Conservation (phyloP, 2,888 invertebrate genomes). For the Hemicrepidius hirtus region DNA sequence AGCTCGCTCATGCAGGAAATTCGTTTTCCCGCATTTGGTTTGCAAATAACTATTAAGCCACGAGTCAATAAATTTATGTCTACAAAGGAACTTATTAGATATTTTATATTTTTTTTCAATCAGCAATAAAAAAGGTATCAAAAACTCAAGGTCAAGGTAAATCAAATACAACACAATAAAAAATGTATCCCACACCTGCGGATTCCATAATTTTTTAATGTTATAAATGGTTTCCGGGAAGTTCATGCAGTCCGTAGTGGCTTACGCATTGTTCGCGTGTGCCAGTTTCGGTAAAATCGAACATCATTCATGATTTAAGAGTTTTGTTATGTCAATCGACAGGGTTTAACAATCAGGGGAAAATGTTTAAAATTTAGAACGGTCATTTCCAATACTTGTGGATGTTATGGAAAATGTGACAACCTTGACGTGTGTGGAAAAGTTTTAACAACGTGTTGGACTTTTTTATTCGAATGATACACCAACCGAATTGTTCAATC, state of each 20-base stretch:
- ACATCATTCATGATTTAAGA: constrained; percentile 28
- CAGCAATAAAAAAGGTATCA: too few relatives aligned
- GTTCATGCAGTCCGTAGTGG: background rate
- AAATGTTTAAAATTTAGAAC: constrained; percentile 5
- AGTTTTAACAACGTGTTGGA: constrained; percentile 1
- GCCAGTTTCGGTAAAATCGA: constrained; percentile 23
- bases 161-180: background rate
- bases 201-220: constrained; percentile 20
- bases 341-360: constrained; percentile 19
- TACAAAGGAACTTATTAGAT: too few relatives aligned
- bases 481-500: background rate
- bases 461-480: constrained; percentile 3
- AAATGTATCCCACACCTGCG: constrained; percentile 8
- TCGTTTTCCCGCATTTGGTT: too few relatives aligned
- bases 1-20: too few relatives aligned
- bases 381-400: background rate
- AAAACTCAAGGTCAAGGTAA: constrained; percentile 4
- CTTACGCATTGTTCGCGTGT: constrained; percentile 27
- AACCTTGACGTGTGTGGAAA: background rate
- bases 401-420: background rate
- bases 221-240: constrained; percentile 30
- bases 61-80: too few relatives aligned
- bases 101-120: too few relatives aligned
- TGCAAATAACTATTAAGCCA: too few relatives aligned
- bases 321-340: constrained; percentile 10